Percentiles rank a stretch among this genome's conserved stretches.
These are phyloP conservation scores for Cheilosia pagana DNA, from an alignment of 2,888 invertebrate genomes.

Conservation along the genomic window DNA sequence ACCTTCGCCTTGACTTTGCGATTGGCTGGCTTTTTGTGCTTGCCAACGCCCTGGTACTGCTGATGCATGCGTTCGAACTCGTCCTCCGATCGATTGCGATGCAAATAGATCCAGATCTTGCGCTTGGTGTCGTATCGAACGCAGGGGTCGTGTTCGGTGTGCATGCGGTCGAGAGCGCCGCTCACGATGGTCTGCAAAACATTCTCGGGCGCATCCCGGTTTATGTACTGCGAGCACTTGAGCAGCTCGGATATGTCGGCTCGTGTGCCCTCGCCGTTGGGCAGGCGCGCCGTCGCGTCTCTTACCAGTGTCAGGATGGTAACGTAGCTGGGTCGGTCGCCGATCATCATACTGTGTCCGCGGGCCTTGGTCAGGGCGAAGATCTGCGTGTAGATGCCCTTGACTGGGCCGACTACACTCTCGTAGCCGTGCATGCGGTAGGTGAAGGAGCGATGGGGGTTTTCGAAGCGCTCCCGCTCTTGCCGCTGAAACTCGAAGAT, in stretches of 20 bases:
- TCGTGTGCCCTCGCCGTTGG: conserved; percentile 95
- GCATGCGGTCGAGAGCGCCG: conserved; percentile 94
- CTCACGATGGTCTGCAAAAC: conserved; percentile 91
- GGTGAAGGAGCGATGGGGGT: conserved; percentile 96
- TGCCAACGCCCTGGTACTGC: conserved; percentile 87
- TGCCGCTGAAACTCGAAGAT: conserved; percentile 90
- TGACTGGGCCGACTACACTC: conserved; percentile 92
- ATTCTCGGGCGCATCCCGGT: conserved; percentile 83
- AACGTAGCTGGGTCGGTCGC: conserved; percentile 94
- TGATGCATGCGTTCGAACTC: conserved; percentile 88
- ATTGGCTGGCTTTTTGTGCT: conserved; percentile 83
- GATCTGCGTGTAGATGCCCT: conserved; percentile 89
- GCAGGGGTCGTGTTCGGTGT: conserved; percentile 94
- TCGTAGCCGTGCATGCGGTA: conserved; percentile 94
- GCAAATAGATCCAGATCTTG: conserved; percentile 98
- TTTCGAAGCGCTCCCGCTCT: conserved; percentile 92
- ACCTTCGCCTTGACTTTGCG: conserved; percentile 78
- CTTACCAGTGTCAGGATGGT: conserved; percentile 95
- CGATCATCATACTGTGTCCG: conserved; percentile 92
- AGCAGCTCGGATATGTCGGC: conserved; percentile 95
- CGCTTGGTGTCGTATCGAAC: conserved; percentile 96
- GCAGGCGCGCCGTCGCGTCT: conserved; percentile 95
- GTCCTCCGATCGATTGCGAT: conserved; percentile 87
- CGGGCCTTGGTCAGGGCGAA: conserved; percentile 87
- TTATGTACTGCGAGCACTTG: conserved; percentile 89